Base-by-base conservation (phyloP, 1,140 invertebrate genomes). In the Drosophila yakuba region DNA sequence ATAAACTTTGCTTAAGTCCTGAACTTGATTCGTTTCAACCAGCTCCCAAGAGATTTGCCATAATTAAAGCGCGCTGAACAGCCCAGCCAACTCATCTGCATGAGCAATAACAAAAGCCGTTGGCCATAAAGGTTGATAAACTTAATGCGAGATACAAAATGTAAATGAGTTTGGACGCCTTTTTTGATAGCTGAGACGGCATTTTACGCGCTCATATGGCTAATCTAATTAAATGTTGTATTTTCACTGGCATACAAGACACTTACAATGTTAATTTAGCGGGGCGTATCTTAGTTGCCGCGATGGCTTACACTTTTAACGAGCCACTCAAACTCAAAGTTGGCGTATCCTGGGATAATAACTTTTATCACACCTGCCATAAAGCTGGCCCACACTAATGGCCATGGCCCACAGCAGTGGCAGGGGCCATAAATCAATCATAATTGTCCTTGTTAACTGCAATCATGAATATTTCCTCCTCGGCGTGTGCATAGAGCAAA, bases 371-470 rank as follows among this genome's bases (percentile, higher is more conserved):
- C 78, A 86, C 78, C 78, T 86, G 69, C 56, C 79, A 76, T 88
- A 79, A 88, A 73, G 61, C 60, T 55, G 55, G 63, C 61, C 48
- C 35, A 54, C 44, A 52, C 57, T 60, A 52, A 62, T 68, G 41
- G 66, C 64, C 63, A 51, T 58, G 52, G 58, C 57, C 54, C 38
- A 45, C 56, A 59, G 47, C 62, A 60, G 61, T 56, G 54, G 36
- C 64, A 52, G 56, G 39, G 41, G 43, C 57, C 83, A 86, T 86
- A 86, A 86, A 86, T 86, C 83, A 86, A 86, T 86, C 83, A 86
- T 86, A 83, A 86, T 88, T 88, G 83, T 86, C 83, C 83, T 88
- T 88, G 83, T 88, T 86, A 86, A 86, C 83, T 86, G 81, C 84
- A 86, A 88, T 86, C 83, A 86, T 88, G 83, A 86, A 86, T 88